Percentiles rank a stretch among this genome's conserved stretches.
phyloP scores from a whole-genome alignment of 2,113 vertebrate species.

The Eolophus roseicapilla region DNA sequence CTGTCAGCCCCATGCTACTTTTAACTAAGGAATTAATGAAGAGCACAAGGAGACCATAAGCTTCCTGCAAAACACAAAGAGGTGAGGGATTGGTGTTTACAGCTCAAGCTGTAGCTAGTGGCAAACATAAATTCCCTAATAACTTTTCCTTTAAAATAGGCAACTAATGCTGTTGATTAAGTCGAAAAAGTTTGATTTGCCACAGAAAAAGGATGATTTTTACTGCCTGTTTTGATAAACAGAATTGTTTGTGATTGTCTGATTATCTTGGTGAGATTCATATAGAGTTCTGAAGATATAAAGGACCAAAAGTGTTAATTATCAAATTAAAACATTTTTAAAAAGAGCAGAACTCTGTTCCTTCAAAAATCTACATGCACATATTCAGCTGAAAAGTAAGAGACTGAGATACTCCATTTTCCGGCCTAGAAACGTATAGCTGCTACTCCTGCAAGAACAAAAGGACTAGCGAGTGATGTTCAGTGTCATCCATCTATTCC shows the following conservation, averaged over 20 bases:
- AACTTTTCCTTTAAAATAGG: neutral
- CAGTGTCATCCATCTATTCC: neutral
- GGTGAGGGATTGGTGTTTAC: neutral
- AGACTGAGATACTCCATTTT: neutral
- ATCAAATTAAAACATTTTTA: neutral
- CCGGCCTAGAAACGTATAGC: neutral
- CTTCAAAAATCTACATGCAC: neutral
- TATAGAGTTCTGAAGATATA: neutral
- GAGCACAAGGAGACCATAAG: neutral
- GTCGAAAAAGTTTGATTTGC: neutral
- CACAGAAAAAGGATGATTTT: neutral
- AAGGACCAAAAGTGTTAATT: neutral
- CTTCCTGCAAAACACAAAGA: neutral
- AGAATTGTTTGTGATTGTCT: neutral
- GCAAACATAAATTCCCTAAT: neutral
- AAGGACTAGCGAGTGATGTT: neutral
- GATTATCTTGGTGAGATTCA: neutral
- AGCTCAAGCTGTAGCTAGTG: neutral
- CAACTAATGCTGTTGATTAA: neutral
- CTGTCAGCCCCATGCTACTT: neutral
- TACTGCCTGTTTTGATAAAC: neutral
- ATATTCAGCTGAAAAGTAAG: neutral
- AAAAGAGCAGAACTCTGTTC: neutral
- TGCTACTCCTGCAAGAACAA: neutral
- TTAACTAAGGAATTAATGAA: neutral